Evolutionary conservation across 2,888 invertebrate genomes (phyloP).

Genomic region (Drosophila mimica): DNA sequence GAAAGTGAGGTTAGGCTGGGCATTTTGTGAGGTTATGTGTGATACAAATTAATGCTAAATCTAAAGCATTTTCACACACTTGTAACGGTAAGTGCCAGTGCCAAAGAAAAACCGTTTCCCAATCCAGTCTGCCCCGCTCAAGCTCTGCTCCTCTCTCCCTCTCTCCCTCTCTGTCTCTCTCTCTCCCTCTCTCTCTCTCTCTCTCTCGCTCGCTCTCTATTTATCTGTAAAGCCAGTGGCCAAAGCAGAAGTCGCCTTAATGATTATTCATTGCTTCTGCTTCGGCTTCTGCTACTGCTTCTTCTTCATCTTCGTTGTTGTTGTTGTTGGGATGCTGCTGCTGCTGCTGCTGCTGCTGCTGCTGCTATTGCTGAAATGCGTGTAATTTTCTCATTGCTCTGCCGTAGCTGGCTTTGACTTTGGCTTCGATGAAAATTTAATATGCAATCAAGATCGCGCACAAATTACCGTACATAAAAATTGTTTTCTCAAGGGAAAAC

Average conservation of each 20-base stretch:
- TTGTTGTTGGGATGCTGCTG: conserved; percentile 46
- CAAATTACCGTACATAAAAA: conserved; percentile 78
- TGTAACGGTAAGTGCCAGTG: conserved; percentile 67
- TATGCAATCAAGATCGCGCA: conserved; percentile 81
- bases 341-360: conserved; percentile 22
- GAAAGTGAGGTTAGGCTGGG: conserved; percentile 62
- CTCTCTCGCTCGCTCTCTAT: neutral
- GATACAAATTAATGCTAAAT: conserved; percentile 76
- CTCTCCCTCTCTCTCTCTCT: neutral
- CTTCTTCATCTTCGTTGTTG: conserved; percentile 14
- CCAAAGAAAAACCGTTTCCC: conserved; percentile 47
- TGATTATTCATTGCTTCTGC: conserved; percentile 74
- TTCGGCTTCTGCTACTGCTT: conserved; percentile 26
- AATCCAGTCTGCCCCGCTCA: conserved; percentile 26
- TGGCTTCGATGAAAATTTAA: conserved; percentile 73
- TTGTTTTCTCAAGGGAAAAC: conserved; percentile 80
- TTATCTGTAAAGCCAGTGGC: conserved; percentile 31
- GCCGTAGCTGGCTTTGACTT: conserved; percentile 54
- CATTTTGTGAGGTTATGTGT: conserved; percentile 50
- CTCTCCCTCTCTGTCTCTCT: neutral
- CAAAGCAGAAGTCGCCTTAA: conserved; percentile 64
- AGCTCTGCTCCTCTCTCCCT: too few relatives aligned
- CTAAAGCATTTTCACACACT: conserved; percentile 78
- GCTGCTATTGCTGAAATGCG: conserved; percentile 65
- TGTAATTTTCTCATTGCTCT: conserved; percentile 78